Evolutionary conservation across 1,140 invertebrate genomes (phyloP), one percentile per base, ranked within the genome.

Genomic region (Bilobella aurantiaca): DNA sequence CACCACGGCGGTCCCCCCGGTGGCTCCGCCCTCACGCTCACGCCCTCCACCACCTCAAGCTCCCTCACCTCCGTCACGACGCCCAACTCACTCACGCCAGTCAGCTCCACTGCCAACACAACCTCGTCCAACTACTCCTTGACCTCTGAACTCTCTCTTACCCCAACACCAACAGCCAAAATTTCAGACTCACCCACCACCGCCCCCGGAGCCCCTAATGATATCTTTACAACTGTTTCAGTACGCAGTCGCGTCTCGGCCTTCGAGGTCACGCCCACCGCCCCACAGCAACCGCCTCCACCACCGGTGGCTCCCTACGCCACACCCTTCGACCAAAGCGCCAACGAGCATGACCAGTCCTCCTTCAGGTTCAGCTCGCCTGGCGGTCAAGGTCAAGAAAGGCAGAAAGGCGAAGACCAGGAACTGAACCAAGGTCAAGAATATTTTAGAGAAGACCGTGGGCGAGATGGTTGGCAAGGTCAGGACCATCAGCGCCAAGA

Each of bases 51-150:
- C 30, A 74, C 71, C 18, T 70, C 70, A 32, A 70, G 68, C 58
- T 72, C 73, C 25, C 64, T 73, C 18, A 73, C 72, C 31, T 72
- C 70, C 46, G 70, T 72, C 49, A 71, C 73, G 28, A 67, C 73
- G 3, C 69, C 73, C 8, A 71, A 69, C 29, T 72, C 71, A 23
- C 60, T 69, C 28, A 73, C 70, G 29, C 65, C 73, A 34, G 67
- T 68, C 37, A 68, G 63, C 28, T 67, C 69, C 27, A 66, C 67
- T 21, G 69, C 73, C 28, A 73, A 74, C n/a, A 72, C 72, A 12
- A 68, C 72, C 14, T 67, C 66, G 1, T 72, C 69, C 28, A 66
- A 70, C 25, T 70, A 72, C 27, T 69, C 71, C 34, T 57, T 74
- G 21, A 73, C 69, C 21, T 73, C 71, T 27, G 71, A 70, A 64